Conservation (phyloP, 2,888 invertebrate species). For the Asteroscopus sphinx region DNA sequence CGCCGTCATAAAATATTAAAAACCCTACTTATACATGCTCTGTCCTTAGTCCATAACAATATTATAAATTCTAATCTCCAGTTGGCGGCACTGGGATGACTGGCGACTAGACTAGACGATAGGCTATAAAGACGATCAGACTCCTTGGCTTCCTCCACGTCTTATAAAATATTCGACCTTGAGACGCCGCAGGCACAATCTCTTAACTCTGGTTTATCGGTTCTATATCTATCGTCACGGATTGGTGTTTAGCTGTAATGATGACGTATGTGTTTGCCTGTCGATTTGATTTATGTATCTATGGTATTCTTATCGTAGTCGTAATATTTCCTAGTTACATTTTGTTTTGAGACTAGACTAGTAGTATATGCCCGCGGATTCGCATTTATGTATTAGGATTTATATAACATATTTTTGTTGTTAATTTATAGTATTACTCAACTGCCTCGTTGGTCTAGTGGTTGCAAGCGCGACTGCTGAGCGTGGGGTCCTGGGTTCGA, state of each 20-base stretch:
- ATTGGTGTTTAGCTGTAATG: constrained; percentile 27
- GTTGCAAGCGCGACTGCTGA: too few relatives aligned
- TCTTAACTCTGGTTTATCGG: constrained; percentile 39
- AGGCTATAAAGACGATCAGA: constrained; percentile 18
- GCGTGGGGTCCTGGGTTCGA: too few relatives aligned
- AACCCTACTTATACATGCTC: too few relatives aligned
- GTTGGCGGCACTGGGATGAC: constrained; percentile 1
- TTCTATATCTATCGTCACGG: constrained; percentile 35
- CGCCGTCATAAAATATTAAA: too few relatives aligned
- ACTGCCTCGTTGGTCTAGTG: too few relatives aligned
- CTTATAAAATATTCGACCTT: constrained; percentile 45
- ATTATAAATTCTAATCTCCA: constrained; percentile 7
- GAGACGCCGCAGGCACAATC: constrained; percentile 36
- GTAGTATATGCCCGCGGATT: too few relatives aligned
- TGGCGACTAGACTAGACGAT: constrained; percentile 22
- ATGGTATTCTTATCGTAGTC: constrained; percentile 1
- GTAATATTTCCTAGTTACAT: constrained; percentile 10
- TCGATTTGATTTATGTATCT: constrained; percentile 37
- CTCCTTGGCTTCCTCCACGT: constrained; percentile 14
- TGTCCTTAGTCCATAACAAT: constrained; percentile 3
- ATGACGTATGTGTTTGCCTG: constrained; percentile 39
- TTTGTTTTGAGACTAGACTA: background rate
- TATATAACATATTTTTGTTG: too few relatives aligned
- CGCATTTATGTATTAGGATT: too few relatives aligned
- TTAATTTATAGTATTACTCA: too few relatives aligned